phyloP scores from a whole-genome alignment of 2,797 vertebrate species.

The Anguilla marmorata region DNA sequence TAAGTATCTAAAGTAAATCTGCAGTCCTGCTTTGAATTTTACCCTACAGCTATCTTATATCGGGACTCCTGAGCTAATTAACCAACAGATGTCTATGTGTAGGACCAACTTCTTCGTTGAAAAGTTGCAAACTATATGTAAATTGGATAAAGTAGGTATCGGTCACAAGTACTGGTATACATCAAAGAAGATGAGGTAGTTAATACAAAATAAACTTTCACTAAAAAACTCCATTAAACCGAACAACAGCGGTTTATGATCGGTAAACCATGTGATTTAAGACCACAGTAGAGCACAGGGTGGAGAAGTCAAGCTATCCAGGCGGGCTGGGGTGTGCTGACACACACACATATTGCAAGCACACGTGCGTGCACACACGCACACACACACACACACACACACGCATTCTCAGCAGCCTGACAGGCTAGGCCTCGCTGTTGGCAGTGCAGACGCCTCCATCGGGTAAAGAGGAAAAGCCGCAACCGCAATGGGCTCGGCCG shows the following conservation, averaged over 20 bases:
- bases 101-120: background rate
- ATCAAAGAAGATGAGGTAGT: background rate
- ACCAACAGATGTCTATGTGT: background rate
- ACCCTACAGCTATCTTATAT: background rate
- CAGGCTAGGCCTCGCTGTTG: background rate
- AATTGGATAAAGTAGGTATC: background rate
- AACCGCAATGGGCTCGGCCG: background rate
- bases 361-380: background rate
- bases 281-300: background rate
- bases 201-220: background rate
- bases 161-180: background rate
- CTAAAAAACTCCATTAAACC: background rate
- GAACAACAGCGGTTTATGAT: background rate
- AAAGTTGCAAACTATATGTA: background rate
- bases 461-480: conserved; percentile 16
- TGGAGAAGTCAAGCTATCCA: background rate
- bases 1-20: background rate
- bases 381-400: conserved; percentile 5
- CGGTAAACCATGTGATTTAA: background rate
- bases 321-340: background rate
- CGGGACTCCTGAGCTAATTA: background rate
- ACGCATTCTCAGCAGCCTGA: background rate
- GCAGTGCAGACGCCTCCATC: conserved; percentile 8
- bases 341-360: background rate
- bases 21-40: background rate